Conservation (phyloP, 2,888 invertebrate genomes). For the Meta bourneti region DNA sequence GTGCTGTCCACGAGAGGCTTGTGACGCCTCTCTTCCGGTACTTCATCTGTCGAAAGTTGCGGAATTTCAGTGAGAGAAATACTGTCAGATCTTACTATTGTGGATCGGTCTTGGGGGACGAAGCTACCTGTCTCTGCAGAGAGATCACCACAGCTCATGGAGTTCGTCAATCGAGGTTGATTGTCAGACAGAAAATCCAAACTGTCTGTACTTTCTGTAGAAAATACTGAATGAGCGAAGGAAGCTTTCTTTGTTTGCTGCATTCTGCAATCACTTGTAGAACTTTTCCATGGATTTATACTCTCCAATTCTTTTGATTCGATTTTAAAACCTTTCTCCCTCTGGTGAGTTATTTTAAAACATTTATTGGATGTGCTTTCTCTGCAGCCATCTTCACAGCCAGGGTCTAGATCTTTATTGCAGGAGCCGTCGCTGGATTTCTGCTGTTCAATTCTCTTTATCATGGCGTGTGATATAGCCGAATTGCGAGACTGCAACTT, state of each 20-base stretch:
- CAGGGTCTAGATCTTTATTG: not conserved
- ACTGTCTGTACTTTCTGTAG: slow-evolving; percentile 76
- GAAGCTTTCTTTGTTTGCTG: slow-evolving; percentile 57
- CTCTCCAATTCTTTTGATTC: slow-evolving; percentile 38
- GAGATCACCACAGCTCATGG: slow-evolving; percentile 76
- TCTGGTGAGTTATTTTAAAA: not conserved
- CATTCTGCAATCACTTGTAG: slow-evolving; percentile 14
- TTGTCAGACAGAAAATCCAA: slow-evolving; percentile 76
- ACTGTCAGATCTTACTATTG: slow-evolving; percentile 65
- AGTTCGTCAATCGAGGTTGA: slow-evolving; percentile 75
- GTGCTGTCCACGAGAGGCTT: slow-evolving; percentile 49
- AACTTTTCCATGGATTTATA: slow-evolving; percentile 28
- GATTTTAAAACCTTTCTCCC: not conserved
- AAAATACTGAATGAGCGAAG: slow-evolving; percentile 73
- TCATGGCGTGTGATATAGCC: slow-evolving; percentile 80
- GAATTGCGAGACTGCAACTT: slow-evolving; percentile 79
- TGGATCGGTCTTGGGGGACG: slow-evolving; percentile 36
- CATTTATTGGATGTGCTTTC: not conserved
- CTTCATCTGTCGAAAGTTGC: slow-evolving; percentile 43
- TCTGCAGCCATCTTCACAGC: not conserved
- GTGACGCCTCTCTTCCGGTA: slow-evolving; percentile 40
- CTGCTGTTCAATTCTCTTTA: slow-evolving; percentile 81
- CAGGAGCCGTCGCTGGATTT: slow-evolving; percentile 85
- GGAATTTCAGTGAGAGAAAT: slow-evolving; percentile 74
- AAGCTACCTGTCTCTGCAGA: slow-evolving; percentile 62